Percentiles rank a stretch among this genome's conserved stretches.
These are phyloP conservation scores for Diorhabda carinulata DNA, from an alignment of 1,140 invertebrate species.

Conservation along the genomic window DNA sequence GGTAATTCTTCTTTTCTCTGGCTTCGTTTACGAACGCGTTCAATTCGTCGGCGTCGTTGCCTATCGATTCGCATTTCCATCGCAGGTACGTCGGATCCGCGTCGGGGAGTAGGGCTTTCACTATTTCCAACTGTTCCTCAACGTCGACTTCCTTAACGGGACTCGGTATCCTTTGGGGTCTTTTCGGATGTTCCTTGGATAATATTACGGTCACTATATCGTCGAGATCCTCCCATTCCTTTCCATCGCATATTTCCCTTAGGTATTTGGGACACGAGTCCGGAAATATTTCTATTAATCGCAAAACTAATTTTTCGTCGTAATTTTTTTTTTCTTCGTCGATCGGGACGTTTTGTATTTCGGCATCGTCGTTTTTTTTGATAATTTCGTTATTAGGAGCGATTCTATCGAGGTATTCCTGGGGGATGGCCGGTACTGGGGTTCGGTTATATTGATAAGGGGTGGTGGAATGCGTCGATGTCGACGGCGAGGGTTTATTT, in stretches of 20 bases:
- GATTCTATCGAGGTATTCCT: too few species aligned
- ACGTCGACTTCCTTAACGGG: constrained; percentile 30
- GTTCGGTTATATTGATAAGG: too few species aligned
- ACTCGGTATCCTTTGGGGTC: constrained; percentile 16
- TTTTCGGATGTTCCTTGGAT: constrained; percentile 19
- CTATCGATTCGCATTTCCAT: constrained; percentile 29
- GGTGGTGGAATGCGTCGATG: too few species aligned
- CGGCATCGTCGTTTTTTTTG: too few species aligned
- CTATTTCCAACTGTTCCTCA: constrained; percentile 43
- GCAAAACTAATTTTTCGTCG: constrained; percentile 21
- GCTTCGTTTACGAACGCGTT: constrained; percentile 46
- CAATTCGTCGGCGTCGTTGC: constrained; percentile 29
- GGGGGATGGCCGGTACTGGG: too few species aligned
- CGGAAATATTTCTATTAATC: constrained; percentile 32
- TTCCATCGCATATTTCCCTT: constrained; percentile 15
- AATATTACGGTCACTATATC: constrained; percentile 22
- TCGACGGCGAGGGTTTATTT: too few species aligned
- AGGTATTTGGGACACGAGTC: constrained; percentile 26
- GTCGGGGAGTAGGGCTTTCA: constrained; percentile 47
- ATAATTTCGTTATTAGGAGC: too few species aligned
- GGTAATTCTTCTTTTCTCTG: constrained; percentile 51
- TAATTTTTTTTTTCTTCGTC: neutral
- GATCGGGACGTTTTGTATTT: too few species aligned
- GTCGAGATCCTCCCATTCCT: constrained; percentile 15
- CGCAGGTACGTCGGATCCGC: constrained; percentile 56